These are phyloP conservation scores for Melanerpes aurifrons DNA, from an alignment of 2,113 vertebrate species.

Conservation along the genomic window DNA sequence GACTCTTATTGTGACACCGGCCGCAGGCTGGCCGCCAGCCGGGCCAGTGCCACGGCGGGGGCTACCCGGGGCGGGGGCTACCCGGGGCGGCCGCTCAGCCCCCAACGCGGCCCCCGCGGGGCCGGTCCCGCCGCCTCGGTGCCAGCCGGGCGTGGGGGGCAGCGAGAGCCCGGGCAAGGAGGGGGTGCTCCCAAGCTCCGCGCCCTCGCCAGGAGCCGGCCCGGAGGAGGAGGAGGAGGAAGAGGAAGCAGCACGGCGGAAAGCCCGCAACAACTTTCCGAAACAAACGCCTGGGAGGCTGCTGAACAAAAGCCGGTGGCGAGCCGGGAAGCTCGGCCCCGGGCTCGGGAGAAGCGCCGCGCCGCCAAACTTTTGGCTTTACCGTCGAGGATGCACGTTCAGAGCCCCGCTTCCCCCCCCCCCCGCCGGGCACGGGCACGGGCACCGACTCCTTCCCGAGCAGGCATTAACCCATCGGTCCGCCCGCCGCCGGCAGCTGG, in stretches of 20 bases:
- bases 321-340: not conserved
- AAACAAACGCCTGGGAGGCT: not conserved
- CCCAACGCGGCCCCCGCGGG: not conserved
- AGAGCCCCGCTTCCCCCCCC: not conserved
- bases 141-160: not conserved
- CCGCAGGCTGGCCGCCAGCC: constrained; percentile 70
- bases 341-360: not conserved
- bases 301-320: not conserved
- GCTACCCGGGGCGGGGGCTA: constrained; percentile 69
- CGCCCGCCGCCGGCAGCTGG: not conserved
- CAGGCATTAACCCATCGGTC: not conserved
- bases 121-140: not conserved
- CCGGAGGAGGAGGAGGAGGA: not conserved
- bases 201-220: not conserved
- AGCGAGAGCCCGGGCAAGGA: not conserved
- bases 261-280: constrained; percentile 28
- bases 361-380: not conserved
- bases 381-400: not conserved
- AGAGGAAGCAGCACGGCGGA: constrained; percentile 16
- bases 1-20: constrained; percentile 87
- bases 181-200: not conserved
- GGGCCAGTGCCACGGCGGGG: constrained; percentile 77
- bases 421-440: not conserved
- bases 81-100: not conserved
- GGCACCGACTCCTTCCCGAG: not conserved